Evolutionary conservation across 2,797 vertebrate genomes (phyloP).

Genomic region (Acridotheres tristis): DNA sequence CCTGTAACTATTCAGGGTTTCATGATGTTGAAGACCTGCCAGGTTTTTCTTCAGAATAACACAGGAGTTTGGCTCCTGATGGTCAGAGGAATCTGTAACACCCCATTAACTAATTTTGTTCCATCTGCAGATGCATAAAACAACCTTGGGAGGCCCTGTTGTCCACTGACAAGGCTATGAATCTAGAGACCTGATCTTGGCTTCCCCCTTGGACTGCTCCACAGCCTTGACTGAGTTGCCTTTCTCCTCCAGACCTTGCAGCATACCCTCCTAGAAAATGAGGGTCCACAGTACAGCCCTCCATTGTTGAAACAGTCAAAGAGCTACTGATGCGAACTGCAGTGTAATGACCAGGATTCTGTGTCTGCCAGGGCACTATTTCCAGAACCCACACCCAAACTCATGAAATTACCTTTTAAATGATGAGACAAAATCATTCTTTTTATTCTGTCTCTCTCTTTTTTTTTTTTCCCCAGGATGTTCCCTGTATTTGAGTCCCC

Average conservation of each 20-base stretch:
- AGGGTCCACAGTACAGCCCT: neutral
- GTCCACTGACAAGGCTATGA: neutral
- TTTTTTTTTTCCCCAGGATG: neutral
- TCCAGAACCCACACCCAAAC: conserved; percentile 36
- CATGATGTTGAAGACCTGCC: neutral
- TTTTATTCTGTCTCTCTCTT: neutral
- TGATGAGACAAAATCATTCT: neutral
- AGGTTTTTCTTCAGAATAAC: neutral
- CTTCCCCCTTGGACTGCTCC: neutral
- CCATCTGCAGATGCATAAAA: neutral
- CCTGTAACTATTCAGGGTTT: neutral
- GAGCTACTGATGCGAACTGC: conserved; percentile 11
- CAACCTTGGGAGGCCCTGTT: neutral
- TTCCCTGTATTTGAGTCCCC: neutral
- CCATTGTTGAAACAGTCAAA: neutral
- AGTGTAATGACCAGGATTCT: neutral
- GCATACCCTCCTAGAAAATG: neutral
- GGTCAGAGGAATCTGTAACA: neutral
- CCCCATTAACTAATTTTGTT: neutral
- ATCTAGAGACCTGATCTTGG: neutral
- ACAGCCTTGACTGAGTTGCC: neutral
- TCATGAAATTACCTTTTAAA: conserved; percentile 29
- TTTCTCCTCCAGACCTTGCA: neutral
- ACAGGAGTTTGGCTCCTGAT: neutral
- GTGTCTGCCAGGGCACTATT: neutral